Conservation (phyloP, 2,888 invertebrate species). For the Eupithecia dodoneata region DNA sequence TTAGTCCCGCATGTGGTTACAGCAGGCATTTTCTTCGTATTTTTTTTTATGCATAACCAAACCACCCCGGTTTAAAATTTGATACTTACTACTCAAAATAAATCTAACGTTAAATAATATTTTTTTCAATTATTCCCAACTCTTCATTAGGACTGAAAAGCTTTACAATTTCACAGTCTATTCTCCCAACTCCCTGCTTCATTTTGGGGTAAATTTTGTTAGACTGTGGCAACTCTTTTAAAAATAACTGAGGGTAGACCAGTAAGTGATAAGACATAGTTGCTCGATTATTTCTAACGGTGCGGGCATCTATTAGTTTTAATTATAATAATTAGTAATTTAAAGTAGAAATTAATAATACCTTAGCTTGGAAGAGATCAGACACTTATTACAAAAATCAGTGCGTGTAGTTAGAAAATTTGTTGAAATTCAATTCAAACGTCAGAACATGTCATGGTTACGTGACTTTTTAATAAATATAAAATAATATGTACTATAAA, state of each 20-base stretch:
- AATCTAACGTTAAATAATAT: not conserved
- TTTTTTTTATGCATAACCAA: too few species aligned
- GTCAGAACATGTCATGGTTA: not conserved
- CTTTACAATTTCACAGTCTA: not conserved
- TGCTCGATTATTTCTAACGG: constrained; percentile 28
- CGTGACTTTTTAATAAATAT: not conserved
- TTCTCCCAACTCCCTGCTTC: not conserved
- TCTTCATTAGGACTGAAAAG: not conserved
- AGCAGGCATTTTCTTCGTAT: too few species aligned
- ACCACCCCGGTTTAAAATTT: not conserved
- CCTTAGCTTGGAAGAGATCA: not conserved
- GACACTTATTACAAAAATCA: not conserved
- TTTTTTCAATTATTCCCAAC: not conserved
- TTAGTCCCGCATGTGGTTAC: too few species aligned
- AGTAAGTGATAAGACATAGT: constrained; percentile 23
- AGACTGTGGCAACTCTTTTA: constrained; percentile 21
- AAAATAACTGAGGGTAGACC: constrained; percentile 35
- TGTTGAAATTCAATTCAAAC: not conserved
- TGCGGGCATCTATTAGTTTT: constrained; percentile 23
- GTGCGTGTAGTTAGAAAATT: not conserved
- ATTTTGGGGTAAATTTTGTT: not conserved
- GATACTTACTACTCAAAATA: not conserved
- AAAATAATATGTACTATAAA: not conserved
- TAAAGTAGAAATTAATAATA: not conserved
- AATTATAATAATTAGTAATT: not conserved